Evolutionary conservation across 2,113 vertebrate genomes (phyloP).

Genomic region (Scolopax mira): DNA sequence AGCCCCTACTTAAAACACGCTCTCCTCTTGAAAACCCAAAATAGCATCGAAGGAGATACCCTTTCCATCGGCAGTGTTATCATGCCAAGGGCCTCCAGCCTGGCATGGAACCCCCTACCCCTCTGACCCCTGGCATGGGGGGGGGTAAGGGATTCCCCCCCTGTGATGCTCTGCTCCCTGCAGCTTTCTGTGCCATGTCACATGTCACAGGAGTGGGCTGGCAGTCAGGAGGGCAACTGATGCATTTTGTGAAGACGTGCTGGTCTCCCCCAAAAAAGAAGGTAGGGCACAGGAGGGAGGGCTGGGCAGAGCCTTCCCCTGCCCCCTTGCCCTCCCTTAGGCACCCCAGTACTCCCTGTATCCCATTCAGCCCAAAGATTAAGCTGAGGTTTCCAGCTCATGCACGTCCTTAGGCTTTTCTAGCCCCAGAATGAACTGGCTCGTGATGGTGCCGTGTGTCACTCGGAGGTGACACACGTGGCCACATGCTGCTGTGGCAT

Average conservation of each 20-base stretch:
- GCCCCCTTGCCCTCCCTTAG: neutral
- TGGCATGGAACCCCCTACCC: rapidly evolving
- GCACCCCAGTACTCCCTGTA: neutral
- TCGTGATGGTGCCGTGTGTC: rapidly evolving
- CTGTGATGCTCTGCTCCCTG: neutral
- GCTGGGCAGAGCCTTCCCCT: neutral
- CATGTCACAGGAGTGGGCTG: neutral
- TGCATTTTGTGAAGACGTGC: rapidly evolving
- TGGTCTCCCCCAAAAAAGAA: neutral
- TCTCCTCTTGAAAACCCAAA: neutral
- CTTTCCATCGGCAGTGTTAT: neutral
- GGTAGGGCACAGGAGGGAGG: no score
- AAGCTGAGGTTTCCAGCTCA: neutral
- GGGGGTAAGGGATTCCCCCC: no score
- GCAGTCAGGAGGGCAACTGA: neutral
- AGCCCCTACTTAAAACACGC: neutral
- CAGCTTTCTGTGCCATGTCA: neutral
- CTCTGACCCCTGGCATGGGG: neutral
- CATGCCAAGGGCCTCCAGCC: neutral
- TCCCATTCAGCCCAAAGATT: neutral
- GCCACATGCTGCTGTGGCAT: neutral
- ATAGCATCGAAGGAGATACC: neutral
- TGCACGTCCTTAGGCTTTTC: neutral
- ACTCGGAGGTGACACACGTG: neutral
- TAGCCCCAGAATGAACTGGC: rapidly evolving